Conservation (phyloP, 2,113 vertebrate genomes). For the Himantopus leucocephalus region DNA sequence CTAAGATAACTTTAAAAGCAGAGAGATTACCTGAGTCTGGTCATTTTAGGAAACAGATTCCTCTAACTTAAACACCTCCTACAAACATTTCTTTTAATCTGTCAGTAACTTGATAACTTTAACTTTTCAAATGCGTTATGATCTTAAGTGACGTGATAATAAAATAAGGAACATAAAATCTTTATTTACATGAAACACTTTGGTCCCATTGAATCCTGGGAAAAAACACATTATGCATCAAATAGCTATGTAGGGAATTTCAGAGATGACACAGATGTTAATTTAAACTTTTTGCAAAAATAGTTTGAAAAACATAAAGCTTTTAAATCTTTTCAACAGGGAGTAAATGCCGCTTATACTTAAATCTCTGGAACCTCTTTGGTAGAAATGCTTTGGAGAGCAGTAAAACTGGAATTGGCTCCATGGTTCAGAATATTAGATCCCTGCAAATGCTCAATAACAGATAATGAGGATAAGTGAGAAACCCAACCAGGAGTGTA, state of each 20-base stretch:
- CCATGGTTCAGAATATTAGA: background rate
- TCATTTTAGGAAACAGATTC: background rate
- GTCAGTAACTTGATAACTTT: background rate
- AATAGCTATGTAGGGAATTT: background rate
- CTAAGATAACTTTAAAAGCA: background rate
- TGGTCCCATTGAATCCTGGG: background rate
- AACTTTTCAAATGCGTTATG: background rate
- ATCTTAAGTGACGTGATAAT: background rate
- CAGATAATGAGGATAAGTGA: constrained; percentile 49
- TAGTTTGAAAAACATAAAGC: background rate
- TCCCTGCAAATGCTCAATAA: constrained; percentile 30
- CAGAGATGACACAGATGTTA: background rate
- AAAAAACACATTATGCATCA: background rate
- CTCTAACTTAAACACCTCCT: background rate
- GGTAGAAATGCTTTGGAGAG: constrained; percentile 3
- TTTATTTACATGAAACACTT: background rate
- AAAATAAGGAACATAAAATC: background rate
- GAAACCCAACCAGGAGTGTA: constrained; percentile 51
- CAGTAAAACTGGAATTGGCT: constrained; percentile 21
- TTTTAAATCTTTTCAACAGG: background rate
- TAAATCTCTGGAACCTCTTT: background rate
- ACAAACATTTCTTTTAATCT: background rate
- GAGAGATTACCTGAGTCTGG: background rate
- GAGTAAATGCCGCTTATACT: background rate
- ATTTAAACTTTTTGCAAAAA: background rate